Base-by-base conservation (phyloP, 2,888 invertebrate genomes). In the Megalurothrips usitatus region DNA sequence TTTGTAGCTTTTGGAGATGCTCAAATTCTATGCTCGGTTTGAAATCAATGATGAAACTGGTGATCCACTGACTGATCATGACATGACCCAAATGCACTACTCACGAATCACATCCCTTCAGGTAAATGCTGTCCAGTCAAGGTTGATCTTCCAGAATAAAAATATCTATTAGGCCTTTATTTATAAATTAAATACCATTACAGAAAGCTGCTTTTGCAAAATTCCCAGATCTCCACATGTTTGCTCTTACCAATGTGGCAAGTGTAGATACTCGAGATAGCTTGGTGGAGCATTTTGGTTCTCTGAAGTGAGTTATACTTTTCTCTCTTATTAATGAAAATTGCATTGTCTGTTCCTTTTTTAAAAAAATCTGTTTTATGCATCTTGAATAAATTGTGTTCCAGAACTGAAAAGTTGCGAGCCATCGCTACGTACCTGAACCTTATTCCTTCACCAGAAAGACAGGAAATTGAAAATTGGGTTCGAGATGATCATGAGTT, bases 21-120 rank as follows among this genome's bases (percentile, higher is more conserved):
- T 99, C 81, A 96, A 96, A 86, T 98, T 99, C 87, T 99, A 99
- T 87, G 93, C 96, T 0, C 92, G 96, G 82, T 99, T 99, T 88
- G 99, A 99, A 89, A 99, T 99, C 83, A 97, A 96, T 87, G 99
- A 99, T 86, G 94, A 95, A 85, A 94, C 95, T 0, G 99, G 99
- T 0, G 97, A 98, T 86, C 95, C 98, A 0, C 89, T 99, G 84
- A 95, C 94, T 0, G 96, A 98, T 86, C 93, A 95, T 83, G 96
- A 98, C 85, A 97, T 99, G 93, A 96, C 96, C 58, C 92, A 96
- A 85, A 89, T 94, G 48, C 99, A 99, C 87, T 99, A 99, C 87
- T 92, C 95, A 47, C 93, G 94, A 87, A 96, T 99, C 75, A 96
- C 95, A 2, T 94, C 95, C 0, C 88, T 99, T 81, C 98, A 96